Base-by-base conservation (phyloP, 1,140 invertebrate species). In the Pogonomyrmex californicus region DNA sequence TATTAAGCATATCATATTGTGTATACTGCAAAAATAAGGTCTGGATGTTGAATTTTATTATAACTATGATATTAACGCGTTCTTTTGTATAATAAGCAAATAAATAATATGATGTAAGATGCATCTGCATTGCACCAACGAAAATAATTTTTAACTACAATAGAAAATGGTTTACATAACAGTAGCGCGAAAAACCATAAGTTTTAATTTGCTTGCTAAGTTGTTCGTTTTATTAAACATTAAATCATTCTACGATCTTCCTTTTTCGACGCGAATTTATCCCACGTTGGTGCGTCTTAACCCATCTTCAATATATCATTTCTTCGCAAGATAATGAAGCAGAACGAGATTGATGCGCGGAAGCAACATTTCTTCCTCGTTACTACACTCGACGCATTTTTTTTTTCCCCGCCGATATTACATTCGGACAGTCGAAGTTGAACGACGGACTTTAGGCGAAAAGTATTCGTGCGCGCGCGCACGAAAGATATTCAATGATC, bases 401-500 rank as follows among this genome's bases (percentile, higher is more conserved):
- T 49, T 68, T 68, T 14, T 38, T 62, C 51, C 58, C 10, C 47
- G 12, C 77, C 51, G 38, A 82, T 60, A 73, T 82, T 82, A 60
- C 66, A 14, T 41, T 4, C 30, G 65, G 38, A 23, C 51, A 66
- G 51, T 44, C 30, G 54, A 36, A 62, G 12, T 14, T 47, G 79
- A 83, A 60, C 23, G 79, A 58, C 30, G 30, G 79, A 51, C 10
- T 33, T 60, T 5, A 14, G 51, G 51, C 38, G 14, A 47, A 23
- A 23, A 71, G 36, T 56, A 54, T 47, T 44, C 54, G 33, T 30
- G 54, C 38, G 38, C 14, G 30, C 33, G n/a, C 58, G 44, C 3
- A 6, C 30, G 41, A 60, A 56, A 83, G 63, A 70, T 73, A 73
- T 60, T 73, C 79, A 60, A 75, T 83, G 68, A 83, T 41, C 51